Percentiles rank a stretch among this genome's conserved stretches.
Conservation (phyloP, 2,113 vertebrate species). For the Psilopogon haemacephalus region DNA sequence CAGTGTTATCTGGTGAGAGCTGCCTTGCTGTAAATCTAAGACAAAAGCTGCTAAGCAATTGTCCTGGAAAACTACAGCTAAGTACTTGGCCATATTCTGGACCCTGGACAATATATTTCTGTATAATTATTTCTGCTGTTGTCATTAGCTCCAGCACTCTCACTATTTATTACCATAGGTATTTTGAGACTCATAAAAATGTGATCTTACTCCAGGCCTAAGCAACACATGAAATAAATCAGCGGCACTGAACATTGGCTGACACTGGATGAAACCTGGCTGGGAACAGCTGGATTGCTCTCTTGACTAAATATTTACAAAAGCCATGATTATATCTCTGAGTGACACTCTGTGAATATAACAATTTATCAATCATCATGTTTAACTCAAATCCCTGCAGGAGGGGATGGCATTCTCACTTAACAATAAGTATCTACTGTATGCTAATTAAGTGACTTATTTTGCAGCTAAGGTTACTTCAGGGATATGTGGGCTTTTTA, state of each 20-base stretch:
- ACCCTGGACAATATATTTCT: conserved; percentile 61
- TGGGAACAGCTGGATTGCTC: conserved; percentile 83
- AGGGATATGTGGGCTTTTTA: conserved; percentile 46
- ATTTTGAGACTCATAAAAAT: conserved; percentile 81
- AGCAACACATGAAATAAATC: conserved; percentile 79
- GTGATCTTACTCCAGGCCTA: conserved; percentile 75
- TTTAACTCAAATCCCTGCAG: conserved; percentile 76
- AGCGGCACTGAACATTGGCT: conserved; percentile 69
- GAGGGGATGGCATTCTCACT: conserved; percentile 71
- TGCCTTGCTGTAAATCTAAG: neutral
- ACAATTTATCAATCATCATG: conserved; percentile 85
- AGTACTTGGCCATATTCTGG: conserved; percentile 44
- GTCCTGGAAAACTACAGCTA: conserved; percentile 28
- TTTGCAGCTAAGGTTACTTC: conserved; percentile 68
- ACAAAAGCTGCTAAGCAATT: conserved; percentile 23
- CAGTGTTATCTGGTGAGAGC: neutral
- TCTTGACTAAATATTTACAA: conserved; percentile 87
- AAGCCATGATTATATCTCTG: conserved; percentile 80
- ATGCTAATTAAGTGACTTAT: conserved; percentile 76
- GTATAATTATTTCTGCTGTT: conserved; percentile 74
- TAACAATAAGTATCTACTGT: conserved; percentile 76
- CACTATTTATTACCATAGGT: conserved; percentile 78
- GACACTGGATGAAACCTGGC: conserved; percentile 77
- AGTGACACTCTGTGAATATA: conserved; percentile 77
- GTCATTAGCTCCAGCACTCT: conserved; percentile 69